Evolutionary conservation across 2,797 vertebrate genomes (phyloP).

Genomic region (Eospalax fontanierii): DNA sequence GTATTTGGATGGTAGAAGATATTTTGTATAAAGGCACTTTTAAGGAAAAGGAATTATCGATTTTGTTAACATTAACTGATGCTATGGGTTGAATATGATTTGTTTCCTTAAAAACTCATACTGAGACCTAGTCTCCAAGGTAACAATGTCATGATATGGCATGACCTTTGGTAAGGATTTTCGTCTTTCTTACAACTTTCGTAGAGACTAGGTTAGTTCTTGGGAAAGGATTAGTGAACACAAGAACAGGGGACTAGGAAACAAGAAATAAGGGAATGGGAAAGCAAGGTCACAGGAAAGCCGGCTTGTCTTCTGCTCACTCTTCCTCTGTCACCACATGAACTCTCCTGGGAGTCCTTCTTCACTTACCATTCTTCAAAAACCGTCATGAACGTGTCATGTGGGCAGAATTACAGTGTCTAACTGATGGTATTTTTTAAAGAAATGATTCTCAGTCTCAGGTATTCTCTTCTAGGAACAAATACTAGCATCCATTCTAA

Average conservation of each 20-base stretch:
- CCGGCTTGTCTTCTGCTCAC: background rate
- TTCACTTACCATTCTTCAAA: background rate
- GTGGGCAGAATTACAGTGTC: background rate
- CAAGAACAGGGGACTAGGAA: background rate
- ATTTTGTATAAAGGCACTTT: background rate
- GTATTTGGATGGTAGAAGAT: background rate
- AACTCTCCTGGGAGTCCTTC: background rate
- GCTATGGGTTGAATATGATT: background rate
- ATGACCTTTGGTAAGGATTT: background rate
- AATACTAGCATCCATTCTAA: background rate
- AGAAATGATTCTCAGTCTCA: background rate
- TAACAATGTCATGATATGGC: background rate
- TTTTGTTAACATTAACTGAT: background rate
- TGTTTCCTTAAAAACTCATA: background rate
- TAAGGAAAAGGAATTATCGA: conserved; percentile 22
- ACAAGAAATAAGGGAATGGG: no score
- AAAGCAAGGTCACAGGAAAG: no score
- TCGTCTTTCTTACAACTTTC: background rate
- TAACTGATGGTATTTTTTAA: background rate
- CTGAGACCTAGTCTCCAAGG: background rate
- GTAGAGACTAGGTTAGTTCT: background rate
- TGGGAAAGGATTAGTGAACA: background rate
- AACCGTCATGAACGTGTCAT: background rate
- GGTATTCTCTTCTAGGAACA: background rate
- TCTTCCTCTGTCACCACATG: background rate